A percentile compares a stretch with the other conserved stretches of the same genome.
phyloP scores from a whole-genome alignment of 2,888 invertebrate species.

The Suillia variegata region DNA sequence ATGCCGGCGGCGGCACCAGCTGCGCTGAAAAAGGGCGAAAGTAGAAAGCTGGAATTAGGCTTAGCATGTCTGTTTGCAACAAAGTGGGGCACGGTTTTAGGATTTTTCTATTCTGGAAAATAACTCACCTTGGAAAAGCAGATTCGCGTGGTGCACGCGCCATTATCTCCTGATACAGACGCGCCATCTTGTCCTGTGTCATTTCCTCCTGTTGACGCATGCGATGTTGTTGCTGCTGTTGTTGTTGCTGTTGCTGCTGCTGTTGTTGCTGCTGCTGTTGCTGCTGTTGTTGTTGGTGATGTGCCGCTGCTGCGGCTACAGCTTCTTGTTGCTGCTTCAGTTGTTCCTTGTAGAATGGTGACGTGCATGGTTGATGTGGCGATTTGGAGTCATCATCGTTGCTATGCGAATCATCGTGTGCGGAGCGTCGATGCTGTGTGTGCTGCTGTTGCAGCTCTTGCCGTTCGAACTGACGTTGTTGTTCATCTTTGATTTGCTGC shows the following conservation, averaged over 20 bases:
- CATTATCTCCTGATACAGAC: conserved; percentile 95
- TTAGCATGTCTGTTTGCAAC: conserved; percentile 38
- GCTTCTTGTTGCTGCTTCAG: conserved; percentile 63
- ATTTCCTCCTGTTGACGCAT: conserved; percentile 68
- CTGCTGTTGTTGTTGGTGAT: conserved; percentile 35
- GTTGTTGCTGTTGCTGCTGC: conserved; percentile 50
- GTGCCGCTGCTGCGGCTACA: conserved; percentile 47
- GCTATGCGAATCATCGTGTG: conserved; percentile 73
- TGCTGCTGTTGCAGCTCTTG: conserved; percentile 70
- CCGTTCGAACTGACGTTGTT: too few species aligned
- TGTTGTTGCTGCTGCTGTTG: conserved; percentile 60
- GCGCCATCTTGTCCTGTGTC: conserved; percentile 93
- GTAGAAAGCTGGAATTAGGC: conserved; percentile 68
- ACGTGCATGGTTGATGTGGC: conserved; percentile 77
- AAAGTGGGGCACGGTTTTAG: background rate
- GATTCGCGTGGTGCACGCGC: conserved; percentile 79
- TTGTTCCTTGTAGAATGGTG: conserved; percentile 77
- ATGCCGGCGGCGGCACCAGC: conserved; percentile 47
- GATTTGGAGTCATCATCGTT: conserved; percentile 84
- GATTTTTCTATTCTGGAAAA: background rate
- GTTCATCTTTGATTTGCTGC: conserved; percentile 63
- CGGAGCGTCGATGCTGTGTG: conserved; percentile 52
- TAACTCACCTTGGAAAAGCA: conserved; percentile 76
- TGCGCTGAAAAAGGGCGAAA: conserved; percentile 82
- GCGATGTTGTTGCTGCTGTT: conserved; percentile 59